These are phyloP conservation scores for Tachypleus tridentatus DNA, from an alignment of 1,140 invertebrate species.

Conservation along the genomic window DNA sequence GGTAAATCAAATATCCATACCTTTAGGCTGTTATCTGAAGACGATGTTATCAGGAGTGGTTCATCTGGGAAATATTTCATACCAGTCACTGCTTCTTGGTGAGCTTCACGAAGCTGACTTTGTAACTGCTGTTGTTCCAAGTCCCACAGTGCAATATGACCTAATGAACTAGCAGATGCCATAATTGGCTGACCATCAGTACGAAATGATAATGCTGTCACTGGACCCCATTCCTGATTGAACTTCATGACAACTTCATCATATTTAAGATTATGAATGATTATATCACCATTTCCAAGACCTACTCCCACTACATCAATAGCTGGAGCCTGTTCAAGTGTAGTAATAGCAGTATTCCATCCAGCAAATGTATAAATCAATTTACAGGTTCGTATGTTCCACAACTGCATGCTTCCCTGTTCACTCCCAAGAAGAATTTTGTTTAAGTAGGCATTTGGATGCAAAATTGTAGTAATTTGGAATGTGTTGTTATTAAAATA, in stretches of 20 bases:
- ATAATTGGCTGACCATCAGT: constrained; percentile 69
- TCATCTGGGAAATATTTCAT: constrained; percentile 71
- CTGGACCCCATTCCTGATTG: constrained; percentile 81
- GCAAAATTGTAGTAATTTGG: constrained; percentile 60
- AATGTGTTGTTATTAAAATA: constrained; percentile 38
- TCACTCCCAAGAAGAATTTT: constrained; percentile 85
- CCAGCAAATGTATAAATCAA: constrained; percentile 68
- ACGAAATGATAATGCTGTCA: constrained; percentile 72
- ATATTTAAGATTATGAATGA: constrained; percentile 76
- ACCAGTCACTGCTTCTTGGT: constrained; percentile 58
- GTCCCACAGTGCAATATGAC: constrained; percentile 86
- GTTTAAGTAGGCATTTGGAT: constrained; percentile 87
- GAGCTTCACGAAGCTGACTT: constrained; percentile 59
- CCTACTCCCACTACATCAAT: constrained; percentile 81
- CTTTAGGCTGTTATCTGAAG: constrained; percentile 90
- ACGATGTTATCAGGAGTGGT: constrained; percentile 79
- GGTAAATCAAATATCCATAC: constrained; percentile 89
- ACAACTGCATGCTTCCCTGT: constrained; percentile 74
- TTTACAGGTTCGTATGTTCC: constrained; percentile 72
- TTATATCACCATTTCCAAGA: constrained; percentile 62
- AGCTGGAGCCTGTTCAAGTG: constrained; percentile 66
- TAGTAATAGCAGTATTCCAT: constrained; percentile 55
- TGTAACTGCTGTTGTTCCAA: constrained; percentile 68
- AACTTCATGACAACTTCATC: constrained; percentile 78
- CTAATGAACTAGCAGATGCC: constrained; percentile 57